Base-by-base conservation (phyloP, 2,797 vertebrate species). In the Picus viridis region DNA sequence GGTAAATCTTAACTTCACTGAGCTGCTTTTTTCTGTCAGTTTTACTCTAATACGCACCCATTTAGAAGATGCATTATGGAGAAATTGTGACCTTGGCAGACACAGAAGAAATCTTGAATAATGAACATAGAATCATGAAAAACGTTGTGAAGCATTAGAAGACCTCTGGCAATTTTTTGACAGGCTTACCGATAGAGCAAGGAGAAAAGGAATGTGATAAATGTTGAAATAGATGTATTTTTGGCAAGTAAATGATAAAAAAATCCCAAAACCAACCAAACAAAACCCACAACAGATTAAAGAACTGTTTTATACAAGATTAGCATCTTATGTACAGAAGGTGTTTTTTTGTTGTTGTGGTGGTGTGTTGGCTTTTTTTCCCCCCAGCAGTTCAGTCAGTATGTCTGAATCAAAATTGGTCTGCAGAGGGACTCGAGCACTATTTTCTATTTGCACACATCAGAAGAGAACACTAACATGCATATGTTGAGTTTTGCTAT, bases 301-400 rank as follows among this genome's bases (percentile, higher is more conserved):
- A 30, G 7, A 10, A 13, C 41, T 80, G 14, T 68, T 92, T 69
- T 75, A 26, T 8, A 27, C 29, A n/a, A 61, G 8, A 6, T 58
- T 76, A n/a, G 47, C 2, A 23, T 51, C 26, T 54, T 75, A 9
- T 7, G 2, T 56, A 51, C 16, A 56, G 43, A 49, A 64, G 12
- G 4, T 20, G 7, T 43, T 16, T 43, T 43, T 43, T 43, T 43
- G 41, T 43, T 43, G 41, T 43, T 16, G 41, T 43, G 41, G 41
- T 2, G 5, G 0, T 10, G 0, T 0, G 39, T 32, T 68, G 20
- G 20, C 12, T 13, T 75, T 57, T 18, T 43, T 43, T 43, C 15
- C 14, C 15, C 17, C 19, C 56, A 54, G 43, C 23, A 61, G 4
- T 79, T 82, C 36, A 5, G 16, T 67, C 29, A 30, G 14, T 73